These are phyloP conservation scores for Dromas ardeola DNA, from an alignment of 2,113 vertebrate genomes.

Conservation along the genomic window DNA sequence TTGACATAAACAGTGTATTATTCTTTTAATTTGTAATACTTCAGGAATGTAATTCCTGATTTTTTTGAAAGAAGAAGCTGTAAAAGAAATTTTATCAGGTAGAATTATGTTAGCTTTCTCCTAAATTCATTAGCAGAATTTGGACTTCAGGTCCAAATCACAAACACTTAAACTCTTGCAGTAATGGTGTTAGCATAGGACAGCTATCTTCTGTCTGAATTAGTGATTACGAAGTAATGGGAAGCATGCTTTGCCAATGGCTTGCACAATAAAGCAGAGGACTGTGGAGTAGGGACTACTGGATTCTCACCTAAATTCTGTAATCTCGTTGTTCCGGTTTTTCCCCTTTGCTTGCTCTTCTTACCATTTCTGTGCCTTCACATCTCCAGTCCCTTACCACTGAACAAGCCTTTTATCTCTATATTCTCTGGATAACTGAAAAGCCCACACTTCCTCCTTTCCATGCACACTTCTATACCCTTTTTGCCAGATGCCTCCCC, in stretches of 20 bases:
- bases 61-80: neutral
- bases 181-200: neutral
- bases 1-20: neutral
- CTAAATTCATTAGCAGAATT: neutral
- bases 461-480: neutral
- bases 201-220: neutral
- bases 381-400: neutral
- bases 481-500: neutral
- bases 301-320: neutral
- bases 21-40: neutral
- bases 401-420: neutral
- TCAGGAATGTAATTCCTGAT: neutral
- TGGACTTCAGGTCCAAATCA: neutral
- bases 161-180: neutral
- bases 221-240: neutral
- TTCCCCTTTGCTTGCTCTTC: neutral
- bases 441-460: neutral
- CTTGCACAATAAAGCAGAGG: neutral
- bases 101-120: neutral
- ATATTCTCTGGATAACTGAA: neutral
- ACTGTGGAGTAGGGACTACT: neutral
- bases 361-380: neutral
- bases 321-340: neutral
- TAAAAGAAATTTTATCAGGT: neutral
- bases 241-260: neutral